phyloP scores from a whole-genome alignment of 2,113 vertebrate species.

The Perccottus glenii region DNA sequence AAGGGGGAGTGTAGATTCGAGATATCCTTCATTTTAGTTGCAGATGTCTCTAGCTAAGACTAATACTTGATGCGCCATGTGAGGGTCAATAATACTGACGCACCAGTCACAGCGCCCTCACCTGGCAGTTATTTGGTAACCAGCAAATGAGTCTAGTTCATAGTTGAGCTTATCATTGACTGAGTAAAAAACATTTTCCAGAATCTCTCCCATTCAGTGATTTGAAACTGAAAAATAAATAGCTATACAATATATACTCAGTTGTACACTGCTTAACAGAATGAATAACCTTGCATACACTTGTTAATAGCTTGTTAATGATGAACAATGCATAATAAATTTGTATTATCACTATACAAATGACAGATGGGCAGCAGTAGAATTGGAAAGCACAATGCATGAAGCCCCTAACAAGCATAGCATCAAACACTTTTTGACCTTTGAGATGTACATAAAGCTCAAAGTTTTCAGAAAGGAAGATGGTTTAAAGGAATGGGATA shows the following conservation, averaged over 20 bases:
- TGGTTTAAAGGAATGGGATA: constrained; percentile 30
- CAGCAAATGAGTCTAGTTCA: constrained; percentile 57
- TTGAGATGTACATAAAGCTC: constrained; percentile 49
- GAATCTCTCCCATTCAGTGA: constrained; percentile 78
- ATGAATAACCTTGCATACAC: constrained; percentile 78
- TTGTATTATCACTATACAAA: constrained; percentile 74
- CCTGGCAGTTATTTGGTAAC: constrained; percentile 69
- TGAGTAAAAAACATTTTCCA: constrained; percentile 73
- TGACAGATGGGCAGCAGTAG: constrained; percentile 39
- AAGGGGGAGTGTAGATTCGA: constrained; percentile 63
- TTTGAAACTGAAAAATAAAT: constrained; percentile 73
- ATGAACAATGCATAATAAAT: constrained; percentile 70
- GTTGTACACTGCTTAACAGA: constrained; percentile 67
- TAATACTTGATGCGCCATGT: constrained; percentile 73
- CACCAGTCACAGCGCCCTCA: constrained; percentile 61
- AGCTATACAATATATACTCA: constrained; percentile 79
- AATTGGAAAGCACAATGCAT: constrained; percentile 14
- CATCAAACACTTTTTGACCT: constrained; percentile 44
- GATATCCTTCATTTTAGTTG: constrained; percentile 79
- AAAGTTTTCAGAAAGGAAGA: constrained; percentile 23
- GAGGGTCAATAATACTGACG: constrained; percentile 63
- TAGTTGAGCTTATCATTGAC: constrained; percentile 75
- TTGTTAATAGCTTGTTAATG: constrained; percentile 81
- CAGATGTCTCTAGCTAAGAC: constrained; percentile 64
- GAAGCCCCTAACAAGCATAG: constrained; percentile 42